A percentile compares a stretch with the other conserved stretches of the same genome.
phyloP scores from a whole-genome alignment of 2,797 vertebrate species.

The Glyptemys insculpta region DNA sequence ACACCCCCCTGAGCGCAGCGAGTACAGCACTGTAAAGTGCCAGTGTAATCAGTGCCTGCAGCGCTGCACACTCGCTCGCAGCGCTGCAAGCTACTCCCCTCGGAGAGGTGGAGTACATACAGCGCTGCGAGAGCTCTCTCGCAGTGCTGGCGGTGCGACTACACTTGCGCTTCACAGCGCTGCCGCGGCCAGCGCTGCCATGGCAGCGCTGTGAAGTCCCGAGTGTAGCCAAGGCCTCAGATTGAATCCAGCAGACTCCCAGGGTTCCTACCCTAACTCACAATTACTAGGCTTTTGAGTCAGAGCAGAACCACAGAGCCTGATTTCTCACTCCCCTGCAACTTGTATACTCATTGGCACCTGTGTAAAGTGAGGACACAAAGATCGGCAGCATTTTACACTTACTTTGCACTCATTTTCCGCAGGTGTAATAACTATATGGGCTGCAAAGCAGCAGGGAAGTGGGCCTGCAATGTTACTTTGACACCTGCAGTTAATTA shows the following conservation, averaged over 20 bases:
- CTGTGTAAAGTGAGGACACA: background rate
- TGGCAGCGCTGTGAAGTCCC: too few relatives aligned
- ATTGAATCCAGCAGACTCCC: background rate
- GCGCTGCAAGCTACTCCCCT: too few relatives aligned
- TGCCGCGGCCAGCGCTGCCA: too few relatives aligned
- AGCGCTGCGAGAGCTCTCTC: too few relatives aligned
- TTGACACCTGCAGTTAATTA: background rate
- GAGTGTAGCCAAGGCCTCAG: background rate
- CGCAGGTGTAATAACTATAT: background rate
- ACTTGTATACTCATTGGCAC: accelerated
- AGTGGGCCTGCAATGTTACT: background rate
- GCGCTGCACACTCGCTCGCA: too few relatives aligned
- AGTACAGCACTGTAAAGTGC: too few relatives aligned
- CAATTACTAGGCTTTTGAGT: background rate
- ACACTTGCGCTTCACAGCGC: too few relatives aligned
- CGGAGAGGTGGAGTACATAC: too few relatives aligned
- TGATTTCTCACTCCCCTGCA: background rate
- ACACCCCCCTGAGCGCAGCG: too few relatives aligned
- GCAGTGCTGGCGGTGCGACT: too few relatives aligned
- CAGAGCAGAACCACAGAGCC: background rate
- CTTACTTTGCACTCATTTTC: background rate
- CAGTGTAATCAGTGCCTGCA: too few relatives aligned
- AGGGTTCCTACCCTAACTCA: background rate
- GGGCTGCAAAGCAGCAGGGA: accelerated
- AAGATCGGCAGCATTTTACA: background rate